Conservation (phyloP, 2,113 vertebrate species). For the Steatornis caripensis region DNA sequence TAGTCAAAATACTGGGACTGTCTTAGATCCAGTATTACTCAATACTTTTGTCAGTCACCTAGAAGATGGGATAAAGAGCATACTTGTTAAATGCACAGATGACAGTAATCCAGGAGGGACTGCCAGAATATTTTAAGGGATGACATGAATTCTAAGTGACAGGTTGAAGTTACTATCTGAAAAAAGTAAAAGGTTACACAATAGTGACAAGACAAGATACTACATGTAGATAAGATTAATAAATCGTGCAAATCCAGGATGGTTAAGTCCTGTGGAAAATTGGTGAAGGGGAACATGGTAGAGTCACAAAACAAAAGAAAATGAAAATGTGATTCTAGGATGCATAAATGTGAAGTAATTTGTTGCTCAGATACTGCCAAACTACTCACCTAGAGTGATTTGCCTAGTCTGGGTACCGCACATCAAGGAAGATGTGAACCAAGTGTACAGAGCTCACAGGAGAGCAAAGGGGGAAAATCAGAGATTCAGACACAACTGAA, state of each 20-base stretch:
- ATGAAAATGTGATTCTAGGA: background rate
- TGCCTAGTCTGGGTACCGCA: background rate
- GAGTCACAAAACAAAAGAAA: background rate
- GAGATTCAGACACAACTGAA: background rate
- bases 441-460: fast-evolving
- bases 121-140: background rate
- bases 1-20: background rate
- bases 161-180: background rate
- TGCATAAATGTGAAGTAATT: background rate
- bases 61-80: background rate
- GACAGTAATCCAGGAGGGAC: background rate
- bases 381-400: background rate
- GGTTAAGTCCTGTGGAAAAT: background rate
- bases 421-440: background rate
- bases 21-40: background rate
- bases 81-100: background rate
- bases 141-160: background rate
- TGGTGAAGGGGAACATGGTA: background rate
- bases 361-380: background rate
- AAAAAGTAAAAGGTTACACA: background rate
- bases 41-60: background rate
- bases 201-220: background rate
- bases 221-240: background rate
- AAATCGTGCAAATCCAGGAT: background rate
- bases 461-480: background rate